phyloP scores from a whole-genome alignment of 2,888 invertebrate species.

The Stegophylla sp. region DNA sequence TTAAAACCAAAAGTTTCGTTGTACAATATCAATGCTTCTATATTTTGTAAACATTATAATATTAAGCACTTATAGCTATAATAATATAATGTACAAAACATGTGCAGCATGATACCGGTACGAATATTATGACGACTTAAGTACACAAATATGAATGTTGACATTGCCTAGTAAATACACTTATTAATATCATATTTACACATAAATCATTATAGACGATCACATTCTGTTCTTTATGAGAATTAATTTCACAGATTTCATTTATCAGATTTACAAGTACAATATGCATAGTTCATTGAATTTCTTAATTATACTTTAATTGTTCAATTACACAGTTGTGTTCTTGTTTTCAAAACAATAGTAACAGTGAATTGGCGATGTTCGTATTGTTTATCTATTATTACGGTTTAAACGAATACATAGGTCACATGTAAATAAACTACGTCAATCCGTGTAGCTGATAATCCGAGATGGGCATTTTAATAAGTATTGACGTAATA shows the following conservation, averaged over 20 bases:
- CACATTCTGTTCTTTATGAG: neutral
- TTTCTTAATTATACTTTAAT: neutral
- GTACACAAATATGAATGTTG: neutral
- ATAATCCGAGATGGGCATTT: neutral
- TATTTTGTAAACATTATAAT: too few relatives aligned
- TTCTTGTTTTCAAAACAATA: slow-evolving; percentile 21
- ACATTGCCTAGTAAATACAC: neutral
- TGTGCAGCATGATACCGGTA: too few relatives aligned
- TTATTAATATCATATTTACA: neutral
- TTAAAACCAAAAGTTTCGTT: too few relatives aligned
- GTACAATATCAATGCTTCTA: too few relatives aligned
- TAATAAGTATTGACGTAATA: neutral
- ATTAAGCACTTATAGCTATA: too few relatives aligned
- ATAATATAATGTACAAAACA: too few relatives aligned
- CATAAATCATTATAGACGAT: neutral
- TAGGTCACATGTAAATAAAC: neutral
- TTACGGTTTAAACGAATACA: neutral
- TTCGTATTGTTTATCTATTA: slow-evolving; percentile 4
- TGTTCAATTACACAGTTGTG: neutral
- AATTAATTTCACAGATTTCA: neutral
- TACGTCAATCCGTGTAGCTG: neutral
- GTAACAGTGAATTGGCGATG: neutral
- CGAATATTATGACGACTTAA: too few relatives aligned
- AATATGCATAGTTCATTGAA: neutral
- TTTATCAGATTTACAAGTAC: neutral